A percentile compares a stretch with the other conserved stretches of the same genome.
phyloP scores from a whole-genome alignment of 2,113 vertebrate species.

The Corythornis vintsioides region DNA sequence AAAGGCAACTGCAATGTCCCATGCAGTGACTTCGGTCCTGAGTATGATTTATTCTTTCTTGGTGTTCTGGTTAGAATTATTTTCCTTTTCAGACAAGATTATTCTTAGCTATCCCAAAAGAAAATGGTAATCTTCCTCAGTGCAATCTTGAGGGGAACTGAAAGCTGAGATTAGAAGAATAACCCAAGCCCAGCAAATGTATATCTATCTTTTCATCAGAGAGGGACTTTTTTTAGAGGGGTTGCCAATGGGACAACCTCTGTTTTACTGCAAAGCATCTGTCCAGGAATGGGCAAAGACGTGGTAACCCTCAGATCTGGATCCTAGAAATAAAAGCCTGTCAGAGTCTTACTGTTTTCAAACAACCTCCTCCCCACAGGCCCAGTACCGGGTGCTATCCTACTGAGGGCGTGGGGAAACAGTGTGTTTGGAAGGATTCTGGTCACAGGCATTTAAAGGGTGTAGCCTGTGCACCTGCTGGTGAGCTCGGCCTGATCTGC shows the following conservation, averaged over 20 bases:
- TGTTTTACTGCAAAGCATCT: not conserved
- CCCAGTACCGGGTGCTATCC: not conserved
- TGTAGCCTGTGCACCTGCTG: not conserved
- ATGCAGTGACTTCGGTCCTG: not conserved
- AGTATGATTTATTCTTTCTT: not conserved
- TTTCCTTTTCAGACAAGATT: not conserved
- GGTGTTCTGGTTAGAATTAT: not conserved
- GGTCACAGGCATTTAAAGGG: not conserved
- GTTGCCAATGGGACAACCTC: not conserved
- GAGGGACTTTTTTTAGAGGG: not conserved
- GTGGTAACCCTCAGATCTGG: not conserved
- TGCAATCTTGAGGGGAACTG: not conserved
- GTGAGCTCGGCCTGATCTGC: not conserved
- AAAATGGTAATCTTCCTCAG: not conserved
- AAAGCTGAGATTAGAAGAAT: not conserved
- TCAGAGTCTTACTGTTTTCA: not conserved
- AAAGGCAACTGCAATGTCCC: not conserved
- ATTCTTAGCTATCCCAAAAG: conserved; percentile 17
- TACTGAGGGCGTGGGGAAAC: not conserved
- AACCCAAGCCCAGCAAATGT: not conserved
- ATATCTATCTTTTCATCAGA: not conserved
- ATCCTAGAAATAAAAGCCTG: not conserved
- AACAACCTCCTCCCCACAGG: fast-evolving
- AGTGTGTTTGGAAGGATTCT: not conserved
- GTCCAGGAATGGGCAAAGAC: not conserved